Evolutionary conservation across 2,888 invertebrate species (phyloP), one percentile per base, ranked within the genome.

Genomic region (Conops quadrifasciatus): DNA sequence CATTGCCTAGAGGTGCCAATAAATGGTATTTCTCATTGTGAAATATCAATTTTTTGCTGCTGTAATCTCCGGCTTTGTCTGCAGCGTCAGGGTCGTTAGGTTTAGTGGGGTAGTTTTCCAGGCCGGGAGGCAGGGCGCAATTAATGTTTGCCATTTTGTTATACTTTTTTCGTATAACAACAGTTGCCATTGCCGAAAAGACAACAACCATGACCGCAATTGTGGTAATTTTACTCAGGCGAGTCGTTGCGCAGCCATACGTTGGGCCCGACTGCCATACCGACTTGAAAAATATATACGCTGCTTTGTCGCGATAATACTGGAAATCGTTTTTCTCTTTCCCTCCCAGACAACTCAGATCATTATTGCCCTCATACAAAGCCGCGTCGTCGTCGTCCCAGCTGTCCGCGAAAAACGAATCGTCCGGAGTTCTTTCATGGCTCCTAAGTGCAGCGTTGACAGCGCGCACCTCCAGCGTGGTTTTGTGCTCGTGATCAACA

Each of bases 101-200:
- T 4, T 21, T 21, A 30, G 82, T 82, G 30, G 79, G 80, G 5
- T 79, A 78, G 24, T 80, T 80, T 67, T 80, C 79, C 2, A 84
- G 74, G 13, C 84, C 84, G 19, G 80, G 78, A 9, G 84, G 84
- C 62, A 85, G 73, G 15, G 77, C 80, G 30, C 82, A 75, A 15
- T 78, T 76, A 67, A 85, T 85, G 63, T 84, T 81, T 0, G 84
- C 80, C 85, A 85, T 85, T 75, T 81, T 80, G 45, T 78, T 78
- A 51, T 78, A 80, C 71, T 84, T 84, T 15, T 81, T 78, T 43
- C 80, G 80, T 45, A 78, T 72, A 43, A 82, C 78, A n/a, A 76
- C 69, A 1, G 77, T 72, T 0, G 75, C 71, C 60, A 77, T 71
- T 7, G 77, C 51, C 0, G 75, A 72, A 70, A 78, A 67, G 5